Evolutionary conservation across 92 coral and sea anemone species (phyloP).

Genomic region (Zoanthus gigantus): DNA sequence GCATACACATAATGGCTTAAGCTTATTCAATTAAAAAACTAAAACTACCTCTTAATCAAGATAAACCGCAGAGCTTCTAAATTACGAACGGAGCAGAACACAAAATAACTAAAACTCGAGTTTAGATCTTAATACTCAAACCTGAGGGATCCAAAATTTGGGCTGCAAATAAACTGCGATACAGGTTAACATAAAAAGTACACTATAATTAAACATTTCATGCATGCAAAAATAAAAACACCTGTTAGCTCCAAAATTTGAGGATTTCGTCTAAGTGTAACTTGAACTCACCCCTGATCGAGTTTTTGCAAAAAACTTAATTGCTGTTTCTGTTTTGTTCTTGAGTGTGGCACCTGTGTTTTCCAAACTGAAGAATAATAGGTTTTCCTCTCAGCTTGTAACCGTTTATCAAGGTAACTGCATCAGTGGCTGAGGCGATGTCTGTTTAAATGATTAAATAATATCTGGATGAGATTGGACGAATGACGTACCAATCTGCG

Average conservation of each 20-base stretch:
- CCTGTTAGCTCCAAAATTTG: not conserved
- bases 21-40: too few relatives aligned
- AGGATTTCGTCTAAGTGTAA: not conserved
- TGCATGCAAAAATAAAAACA: not conserved
- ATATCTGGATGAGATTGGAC: not conserved
- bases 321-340: not conserved
- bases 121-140: too few relatives aligned
- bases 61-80: too few relatives aligned
- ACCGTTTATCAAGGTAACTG: slow-evolving; percentile 83
- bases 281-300: not conserved
- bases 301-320: not conserved
- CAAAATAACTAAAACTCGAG: too few relatives aligned
- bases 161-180: too few relatives aligned
- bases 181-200: too few relatives aligned
- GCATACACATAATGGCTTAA: too few relatives aligned
- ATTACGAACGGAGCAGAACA: too few relatives aligned
- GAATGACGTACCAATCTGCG: not conserved
- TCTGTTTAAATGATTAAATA: slow-evolving; percentile 51
- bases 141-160: too few relatives aligned
- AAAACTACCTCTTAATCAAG: too few relatives aligned
- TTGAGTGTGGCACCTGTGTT: slow-evolving; percentile 49
- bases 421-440: slow-evolving; percentile 75
- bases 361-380: slow-evolving; percentile 89
- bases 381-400: slow-evolving; percentile 86
- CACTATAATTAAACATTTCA: too few relatives aligned